Percentiles rank a stretch among this genome's conserved stretches.
These are phyloP conservation scores for Anableps anableps DNA, from an alignment of 2,797 vertebrate species.

Conservation along the genomic window DNA sequence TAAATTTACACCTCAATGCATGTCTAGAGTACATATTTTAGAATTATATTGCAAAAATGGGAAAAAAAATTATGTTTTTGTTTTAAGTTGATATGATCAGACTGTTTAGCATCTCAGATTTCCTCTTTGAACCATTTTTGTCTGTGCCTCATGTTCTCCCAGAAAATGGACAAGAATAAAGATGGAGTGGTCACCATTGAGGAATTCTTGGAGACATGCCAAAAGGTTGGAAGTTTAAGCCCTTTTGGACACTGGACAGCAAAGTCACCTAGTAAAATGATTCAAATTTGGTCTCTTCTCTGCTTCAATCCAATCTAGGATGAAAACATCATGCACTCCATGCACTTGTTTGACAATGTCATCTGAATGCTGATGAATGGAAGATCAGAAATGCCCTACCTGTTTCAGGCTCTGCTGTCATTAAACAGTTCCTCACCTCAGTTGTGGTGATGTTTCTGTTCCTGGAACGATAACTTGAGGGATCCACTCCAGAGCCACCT, in stretches of 20 bases:
- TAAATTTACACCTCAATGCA: neutral
- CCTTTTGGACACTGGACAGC: too few relatives aligned
- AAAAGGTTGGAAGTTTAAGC: conserved; percentile 81
- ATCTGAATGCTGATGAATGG: conserved; percentile 81
- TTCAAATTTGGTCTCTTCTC: neutral
- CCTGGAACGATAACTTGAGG: neutral
- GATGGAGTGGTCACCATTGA: conserved; percentile 96
- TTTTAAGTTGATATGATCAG: neutral
- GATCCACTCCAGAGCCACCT: conserved; percentile 4
- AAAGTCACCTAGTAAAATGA: neutral
- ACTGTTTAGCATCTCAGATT: neutral
- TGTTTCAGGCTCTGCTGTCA: conserved; percentile 18
- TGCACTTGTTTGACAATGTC: conserved; percentile 95
- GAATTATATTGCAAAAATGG: neutral
- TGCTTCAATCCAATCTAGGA: conserved; percentile 79
- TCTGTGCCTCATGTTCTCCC: conserved; percentile 22
- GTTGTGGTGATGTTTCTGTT: neutral
- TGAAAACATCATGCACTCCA: conserved; percentile 97
- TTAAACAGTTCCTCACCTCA: neutral
- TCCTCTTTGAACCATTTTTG: neutral
- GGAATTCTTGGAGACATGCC: conserved; percentile 95
- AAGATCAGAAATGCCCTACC: neutral
- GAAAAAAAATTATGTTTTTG: neutral
- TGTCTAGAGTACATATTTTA: neutral
- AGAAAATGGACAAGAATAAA: conserved; percentile 99